phyloP scores from a whole-genome alignment of 2,888 invertebrate genomes.

The Lithophane ornitopus region DNA sequence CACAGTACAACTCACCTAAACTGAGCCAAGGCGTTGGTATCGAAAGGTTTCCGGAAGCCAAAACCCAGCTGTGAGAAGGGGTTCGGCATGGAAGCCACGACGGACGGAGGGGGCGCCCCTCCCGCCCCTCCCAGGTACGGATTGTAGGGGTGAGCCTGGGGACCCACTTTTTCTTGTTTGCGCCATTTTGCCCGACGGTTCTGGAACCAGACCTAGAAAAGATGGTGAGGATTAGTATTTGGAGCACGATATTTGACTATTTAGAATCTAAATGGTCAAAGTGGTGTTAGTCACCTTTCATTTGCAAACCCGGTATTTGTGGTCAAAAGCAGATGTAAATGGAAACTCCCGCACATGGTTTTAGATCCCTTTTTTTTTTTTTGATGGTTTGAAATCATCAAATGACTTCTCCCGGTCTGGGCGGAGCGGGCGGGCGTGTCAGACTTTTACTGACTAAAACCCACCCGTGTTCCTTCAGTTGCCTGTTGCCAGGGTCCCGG shows the following conservation, averaged over 20 bases:
- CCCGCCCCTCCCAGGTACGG: slow-evolving; percentile 93
- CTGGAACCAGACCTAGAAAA: slow-evolving; percentile 97
- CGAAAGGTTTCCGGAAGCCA: slow-evolving; percentile 94
- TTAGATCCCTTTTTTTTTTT: no score
- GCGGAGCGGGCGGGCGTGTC: no score
- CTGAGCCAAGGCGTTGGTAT: slow-evolving; percentile 92
- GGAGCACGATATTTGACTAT: neutral
- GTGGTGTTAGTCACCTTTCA: no score
- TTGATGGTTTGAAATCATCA: no score
- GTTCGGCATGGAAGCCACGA: slow-evolving; percentile 94
- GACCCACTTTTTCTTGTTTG: slow-evolving; percentile 98
- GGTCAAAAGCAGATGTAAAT: no score
- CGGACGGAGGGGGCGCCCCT: slow-evolving; percentile 92
- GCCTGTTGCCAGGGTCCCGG: no score
- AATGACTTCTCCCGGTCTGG: no score
- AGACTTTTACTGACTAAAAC: no score
- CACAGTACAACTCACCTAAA: slow-evolving; percentile 90
- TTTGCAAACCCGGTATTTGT: no score
- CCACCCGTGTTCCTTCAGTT: no score
- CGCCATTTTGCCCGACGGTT: slow-evolving; percentile 98
- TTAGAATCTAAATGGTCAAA: no score
- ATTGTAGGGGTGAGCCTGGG: slow-evolving; percentile 97
- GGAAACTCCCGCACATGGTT: no score
- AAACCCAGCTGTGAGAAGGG: slow-evolving; percentile 95
- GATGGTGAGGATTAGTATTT: slow-evolving; percentile 48